Conservation (phyloP, 2,797 vertebrate species). For the Trichosurus vulpecula region DNA sequence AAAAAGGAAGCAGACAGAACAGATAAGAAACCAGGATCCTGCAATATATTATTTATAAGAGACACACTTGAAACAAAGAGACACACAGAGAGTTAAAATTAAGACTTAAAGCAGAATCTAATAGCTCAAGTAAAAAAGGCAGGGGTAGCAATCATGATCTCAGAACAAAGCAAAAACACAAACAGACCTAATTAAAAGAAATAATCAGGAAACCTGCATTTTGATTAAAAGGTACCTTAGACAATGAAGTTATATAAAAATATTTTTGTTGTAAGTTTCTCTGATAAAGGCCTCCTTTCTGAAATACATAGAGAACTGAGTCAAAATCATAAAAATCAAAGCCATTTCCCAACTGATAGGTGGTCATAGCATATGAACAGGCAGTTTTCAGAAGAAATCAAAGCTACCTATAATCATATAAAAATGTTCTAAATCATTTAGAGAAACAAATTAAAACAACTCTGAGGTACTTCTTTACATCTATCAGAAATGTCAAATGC, state of each 20-base stretch:
- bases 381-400: not conserved
- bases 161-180: not conserved
- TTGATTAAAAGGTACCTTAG: not conserved
- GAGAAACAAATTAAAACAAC: not conserved
- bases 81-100: not conserved
- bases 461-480: not conserved
- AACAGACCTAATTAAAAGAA: not conserved
- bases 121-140: not conserved
- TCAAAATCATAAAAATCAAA: not conserved
- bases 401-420: not conserved
- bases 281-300: not conserved
- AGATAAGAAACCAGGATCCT: not conserved
- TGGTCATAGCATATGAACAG: not conserved
- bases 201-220: not conserved
- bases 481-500: not conserved
- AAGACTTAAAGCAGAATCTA: not conserved
- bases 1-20: no score
- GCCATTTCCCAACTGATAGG: not conserved
- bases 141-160: not conserved
- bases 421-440: not conserved
- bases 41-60: not conserved
- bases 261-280: not conserved
- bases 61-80: not conserved
- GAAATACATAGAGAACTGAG: not conserved
- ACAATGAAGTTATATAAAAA: not conserved